These are phyloP conservation scores for Trissolcus brochymenae DNA, from an alignment of 2,888 invertebrate species.

Conservation along the genomic window DNA sequence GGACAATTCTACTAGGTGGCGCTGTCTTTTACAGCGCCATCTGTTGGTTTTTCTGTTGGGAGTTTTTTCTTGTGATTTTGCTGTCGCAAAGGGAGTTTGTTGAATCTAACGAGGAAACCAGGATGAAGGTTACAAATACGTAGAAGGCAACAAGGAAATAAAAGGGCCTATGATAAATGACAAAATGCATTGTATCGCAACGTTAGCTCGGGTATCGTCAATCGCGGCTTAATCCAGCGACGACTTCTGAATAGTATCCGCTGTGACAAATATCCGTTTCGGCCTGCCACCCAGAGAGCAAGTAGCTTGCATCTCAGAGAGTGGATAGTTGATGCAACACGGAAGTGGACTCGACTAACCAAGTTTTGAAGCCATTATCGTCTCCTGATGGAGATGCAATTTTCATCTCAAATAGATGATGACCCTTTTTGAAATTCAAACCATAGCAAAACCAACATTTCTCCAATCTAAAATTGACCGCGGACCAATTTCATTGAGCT, in stretches of 20 bases:
- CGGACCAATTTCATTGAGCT: too few relatives aligned
- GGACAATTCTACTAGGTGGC: too few relatives aligned
- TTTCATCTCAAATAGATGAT: slow-evolving; percentile 37
- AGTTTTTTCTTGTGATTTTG: neutral
- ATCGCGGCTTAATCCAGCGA: slow-evolving; percentile 28
- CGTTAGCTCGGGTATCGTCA: slow-evolving; percentile 23
- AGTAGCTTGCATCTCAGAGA: slow-evolving; percentile 14
- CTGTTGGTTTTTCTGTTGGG: neutral
- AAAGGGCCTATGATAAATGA: slow-evolving; percentile 23
- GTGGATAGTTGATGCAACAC: slow-evolving; percentile 31
- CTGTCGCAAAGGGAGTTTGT: neutral
- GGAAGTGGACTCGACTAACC: slow-evolving; percentile 39
- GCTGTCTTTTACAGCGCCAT: neutral
- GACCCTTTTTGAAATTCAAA: slow-evolving; percentile 12
- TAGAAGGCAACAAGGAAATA: slow-evolving; percentile 16
- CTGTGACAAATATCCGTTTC: slow-evolving; percentile 34
- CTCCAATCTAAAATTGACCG: too few relatives aligned
- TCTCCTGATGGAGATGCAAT: slow-evolving; percentile 29
- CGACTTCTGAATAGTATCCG: slow-evolving; percentile 36
- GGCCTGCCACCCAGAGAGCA: slow-evolving; percentile 28
- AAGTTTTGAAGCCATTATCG: slow-evolving; percentile 45
- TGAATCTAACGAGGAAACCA: neutral
- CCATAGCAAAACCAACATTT: too few relatives aligned
- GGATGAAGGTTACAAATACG: slow-evolving; percentile 16
- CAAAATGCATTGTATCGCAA: slow-evolving; percentile 21